phyloP scores from a whole-genome alignment of 2,113 vertebrate species.

The Pagrus major region DNA sequence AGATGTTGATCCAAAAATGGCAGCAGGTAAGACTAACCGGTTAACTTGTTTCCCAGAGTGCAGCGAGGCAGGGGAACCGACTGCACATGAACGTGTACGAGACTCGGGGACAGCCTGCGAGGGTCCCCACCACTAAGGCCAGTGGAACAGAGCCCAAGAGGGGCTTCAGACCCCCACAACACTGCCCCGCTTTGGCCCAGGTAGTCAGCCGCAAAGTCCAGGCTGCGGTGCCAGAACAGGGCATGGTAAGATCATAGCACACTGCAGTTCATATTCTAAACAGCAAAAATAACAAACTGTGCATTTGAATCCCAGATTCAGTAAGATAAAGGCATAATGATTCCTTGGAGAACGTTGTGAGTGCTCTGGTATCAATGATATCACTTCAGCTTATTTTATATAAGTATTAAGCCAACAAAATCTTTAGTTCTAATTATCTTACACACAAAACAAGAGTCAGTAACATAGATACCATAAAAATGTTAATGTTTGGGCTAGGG shows the following conservation, averaged over 20 bases:
- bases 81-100: constrained; percentile 86
- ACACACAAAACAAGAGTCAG: not conserved
- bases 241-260: constrained; percentile 73
- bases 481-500: too few relatives aligned
- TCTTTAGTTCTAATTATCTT: too few relatives aligned
- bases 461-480: not conserved
- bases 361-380: not conserved
- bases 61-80: constrained; percentile 80
- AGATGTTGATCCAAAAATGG: not conserved
- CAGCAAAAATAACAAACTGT: too few relatives aligned
- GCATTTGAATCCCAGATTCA: too few relatives aligned
- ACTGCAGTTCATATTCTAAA: not conserved
- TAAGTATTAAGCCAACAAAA: too few relatives aligned
- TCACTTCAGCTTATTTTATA: too few relatives aligned
- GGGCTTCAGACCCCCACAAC: constrained; percentile 84
- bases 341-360: not conserved
- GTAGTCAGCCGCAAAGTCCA: constrained; percentile 83
- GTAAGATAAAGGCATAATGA: too few relatives aligned
- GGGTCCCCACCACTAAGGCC: constrained; percentile 67
- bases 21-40: not conserved
- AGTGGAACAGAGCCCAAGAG: constrained; percentile 80
- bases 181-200: constrained; percentile 80
- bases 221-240: constrained; percentile 81
- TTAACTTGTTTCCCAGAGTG: constrained; percentile 67
- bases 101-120: constrained; percentile 71